Conservation (phyloP, 1,140 invertebrate species). For the Drosophila pruinosa region DNA sequence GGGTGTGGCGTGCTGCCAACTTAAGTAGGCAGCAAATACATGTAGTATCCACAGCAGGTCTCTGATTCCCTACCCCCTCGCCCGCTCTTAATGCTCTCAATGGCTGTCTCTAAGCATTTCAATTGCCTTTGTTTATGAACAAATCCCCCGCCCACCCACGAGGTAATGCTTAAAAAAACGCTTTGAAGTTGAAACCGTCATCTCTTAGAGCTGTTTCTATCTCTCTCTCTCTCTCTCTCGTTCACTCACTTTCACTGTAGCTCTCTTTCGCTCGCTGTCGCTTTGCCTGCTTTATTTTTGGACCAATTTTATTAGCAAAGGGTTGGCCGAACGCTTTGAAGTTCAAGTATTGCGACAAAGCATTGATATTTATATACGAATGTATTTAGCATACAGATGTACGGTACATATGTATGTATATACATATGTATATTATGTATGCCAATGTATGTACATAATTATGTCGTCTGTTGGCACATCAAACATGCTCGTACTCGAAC, state of each 20-base stretch:
- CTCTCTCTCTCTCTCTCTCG: not conserved
- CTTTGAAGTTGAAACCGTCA: conserved; percentile 64
- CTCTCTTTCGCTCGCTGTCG: not conserved
- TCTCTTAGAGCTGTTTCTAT: conserved; percentile 10
- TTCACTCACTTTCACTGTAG: not conserved
- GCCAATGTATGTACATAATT: conserved; percentile 10
- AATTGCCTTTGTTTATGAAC: conserved; percentile 72
- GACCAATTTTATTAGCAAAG: conserved; percentile 76
- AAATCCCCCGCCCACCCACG: conserved; percentile 25
- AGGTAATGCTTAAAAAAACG: conserved; percentile 29
- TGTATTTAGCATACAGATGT: not conserved
- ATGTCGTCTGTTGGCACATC: conserved; percentile 17
- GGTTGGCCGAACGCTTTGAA: conserved; percentile 64
- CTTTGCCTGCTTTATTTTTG: conserved; percentile 61
- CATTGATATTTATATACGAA: conserved; percentile 55
- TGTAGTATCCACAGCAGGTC: conserved; percentile 27
- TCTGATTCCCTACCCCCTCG: not conserved
- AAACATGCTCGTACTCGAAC: conserved; percentile 6
- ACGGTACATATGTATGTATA: conserved; percentile 3
- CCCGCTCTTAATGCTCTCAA: not conserved
- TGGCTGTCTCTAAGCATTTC: conserved; percentile 52
- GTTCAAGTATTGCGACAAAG: conserved; percentile 65
- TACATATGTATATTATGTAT: not conserved
- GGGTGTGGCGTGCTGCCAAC: conserved; percentile 30
- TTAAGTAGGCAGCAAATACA: conserved; percentile 76